A percentile compares a stretch with the other conserved stretches of the same genome.
Evolutionary conservation across 2,797 vertebrate species (phyloP).

Genomic region (Tenualosa ilisha): DNA sequence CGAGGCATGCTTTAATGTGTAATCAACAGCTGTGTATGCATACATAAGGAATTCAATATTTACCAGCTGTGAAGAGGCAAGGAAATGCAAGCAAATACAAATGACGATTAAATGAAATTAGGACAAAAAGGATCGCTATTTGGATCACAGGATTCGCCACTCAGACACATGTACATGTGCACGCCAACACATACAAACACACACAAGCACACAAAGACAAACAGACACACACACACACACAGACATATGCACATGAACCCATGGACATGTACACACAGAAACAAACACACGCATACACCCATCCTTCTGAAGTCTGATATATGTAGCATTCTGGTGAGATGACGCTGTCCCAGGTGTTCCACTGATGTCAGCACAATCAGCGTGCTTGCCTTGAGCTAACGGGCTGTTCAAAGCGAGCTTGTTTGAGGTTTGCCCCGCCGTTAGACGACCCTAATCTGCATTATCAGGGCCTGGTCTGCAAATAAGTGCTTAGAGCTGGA

Average conservation of each 20-base stretch:
- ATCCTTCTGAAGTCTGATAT: background rate
- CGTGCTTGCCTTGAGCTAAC: conserved; percentile 17
- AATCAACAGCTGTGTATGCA: conserved; percentile 50
- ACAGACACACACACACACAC: background rate
- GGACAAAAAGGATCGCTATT: background rate
- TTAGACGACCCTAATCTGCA: conserved; percentile 44
- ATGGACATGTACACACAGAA: background rate
- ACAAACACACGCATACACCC: background rate
- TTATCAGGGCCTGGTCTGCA: conserved; percentile 45
- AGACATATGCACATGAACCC: background rate
- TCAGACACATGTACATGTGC: background rate
- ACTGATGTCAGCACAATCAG: conserved; percentile 37
- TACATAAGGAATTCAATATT: conserved; percentile 43
- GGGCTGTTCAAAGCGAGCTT: conserved; percentile 36
- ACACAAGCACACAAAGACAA: background rate
- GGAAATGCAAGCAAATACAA: background rate
- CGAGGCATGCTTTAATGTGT: conserved; percentile 44
- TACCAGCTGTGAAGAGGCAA: background rate
- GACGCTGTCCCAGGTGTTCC: conserved; percentile 30
- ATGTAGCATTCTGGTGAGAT: conserved; percentile 15
- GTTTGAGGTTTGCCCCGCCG: conserved; percentile 38
- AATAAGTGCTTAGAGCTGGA: conserved; percentile 41
- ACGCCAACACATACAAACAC: background rate
- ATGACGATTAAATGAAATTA: background rate
- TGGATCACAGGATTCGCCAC: background rate